These are phyloP conservation scores for Physeter macrocephalus DNA, from an alignment of 2,113 vertebrate genomes.

Conservation along the genomic window DNA sequence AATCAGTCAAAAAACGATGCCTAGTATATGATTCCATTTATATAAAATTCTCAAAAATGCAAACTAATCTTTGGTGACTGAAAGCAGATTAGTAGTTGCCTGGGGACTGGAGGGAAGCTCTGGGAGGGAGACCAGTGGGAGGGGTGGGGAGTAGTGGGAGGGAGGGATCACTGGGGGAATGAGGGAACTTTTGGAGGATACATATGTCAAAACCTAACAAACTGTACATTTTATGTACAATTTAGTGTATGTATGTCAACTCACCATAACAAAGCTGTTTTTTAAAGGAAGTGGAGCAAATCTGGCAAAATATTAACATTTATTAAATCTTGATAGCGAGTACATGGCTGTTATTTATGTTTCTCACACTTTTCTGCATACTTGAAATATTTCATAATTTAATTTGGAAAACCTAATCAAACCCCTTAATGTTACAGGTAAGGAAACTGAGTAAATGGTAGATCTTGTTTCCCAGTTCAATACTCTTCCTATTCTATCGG, in stretches of 20 bases:
- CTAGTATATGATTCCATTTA: background rate
- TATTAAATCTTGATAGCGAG: background rate
- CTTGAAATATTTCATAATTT: background rate
- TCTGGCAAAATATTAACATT: slow-evolving; percentile 13
- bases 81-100: background rate
- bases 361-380: background rate
- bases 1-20: background rate
- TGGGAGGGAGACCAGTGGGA: background rate
- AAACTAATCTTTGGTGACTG: background rate
- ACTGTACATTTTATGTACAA: background rate
- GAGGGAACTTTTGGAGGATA: background rate
- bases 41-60: background rate
- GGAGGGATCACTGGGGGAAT: background rate
- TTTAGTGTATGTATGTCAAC: background rate
- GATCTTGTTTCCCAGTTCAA: background rate
- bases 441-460: background rate
- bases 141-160: background rate
- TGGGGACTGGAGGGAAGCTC: background rate
- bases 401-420: slow-evolving; percentile 32
- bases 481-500: background rate
- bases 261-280: background rate
- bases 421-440: background rate
- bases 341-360: background rate
- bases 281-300: background rate
- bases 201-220: background rate